Evolutionary conservation across 2,797 vertebrate genomes (phyloP), one percentile per base, ranked within the genome.

Genomic region (Stomatorhinus walkeri): DNA sequence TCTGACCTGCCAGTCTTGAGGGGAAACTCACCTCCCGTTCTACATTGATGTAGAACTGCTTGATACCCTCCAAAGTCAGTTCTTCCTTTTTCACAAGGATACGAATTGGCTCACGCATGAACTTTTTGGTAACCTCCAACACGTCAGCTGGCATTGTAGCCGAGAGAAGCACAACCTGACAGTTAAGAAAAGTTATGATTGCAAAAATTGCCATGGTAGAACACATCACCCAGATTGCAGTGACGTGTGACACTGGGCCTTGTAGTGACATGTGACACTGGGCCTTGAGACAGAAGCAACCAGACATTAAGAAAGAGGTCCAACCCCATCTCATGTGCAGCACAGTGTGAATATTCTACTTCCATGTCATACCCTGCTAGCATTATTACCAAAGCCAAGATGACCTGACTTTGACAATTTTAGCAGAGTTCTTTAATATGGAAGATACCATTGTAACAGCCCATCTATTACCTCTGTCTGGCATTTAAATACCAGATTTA

Each of bases 281-380:
- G 36, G 94, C 94, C 94, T 92, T 90, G 86, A 93, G 96, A 96
- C 94, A 91, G 54, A 94, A 95, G 95, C 94, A 94, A 96, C 88
- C 84, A 95, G 95, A 96, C 95, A 96, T 96, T 87, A 59, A 87
- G 94, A 96, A 96, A 96, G 95, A 95, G 95, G 95, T 96, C 95
- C 95, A 94, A 91, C 95, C 94, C 86, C 90, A 94, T 94, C 89
- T 89, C 95, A 81, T 92, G 90, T 90, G 68, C 0, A 90, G 94
- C 92, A 87, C 79, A 93, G 94, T 95, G 95, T 94, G 46, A 24
- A 86, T 95, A 1, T 51, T 96, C 89, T 96, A 92, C 95, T 96
- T 96, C 95, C 81, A 93, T 54, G 1, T 16, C 94, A 90, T 94
- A 95, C 94, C 94, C 93, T 96, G 91, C 95, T 96, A 95, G 94